Conservation (phyloP, 2,113 vertebrate genomes). For the Motacilla alba region DNA sequence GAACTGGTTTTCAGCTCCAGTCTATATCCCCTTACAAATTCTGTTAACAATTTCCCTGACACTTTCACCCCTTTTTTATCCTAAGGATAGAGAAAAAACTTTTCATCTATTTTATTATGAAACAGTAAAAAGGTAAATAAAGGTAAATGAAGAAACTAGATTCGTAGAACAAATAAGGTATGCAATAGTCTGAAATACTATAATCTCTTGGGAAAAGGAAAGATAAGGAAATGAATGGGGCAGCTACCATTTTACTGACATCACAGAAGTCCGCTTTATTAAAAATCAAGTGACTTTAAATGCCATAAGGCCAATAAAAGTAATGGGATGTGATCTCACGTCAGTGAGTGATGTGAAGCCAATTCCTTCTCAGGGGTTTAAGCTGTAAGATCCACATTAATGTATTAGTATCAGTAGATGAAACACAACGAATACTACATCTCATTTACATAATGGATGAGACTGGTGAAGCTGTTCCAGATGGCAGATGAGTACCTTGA, state of each 20-base stretch:
- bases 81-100: neutral
- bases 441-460: slow-evolving; percentile 75
- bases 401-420: slow-evolving; percentile 66
- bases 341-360: slow-evolving; percentile 52
- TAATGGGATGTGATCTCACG: slow-evolving; percentile 61
- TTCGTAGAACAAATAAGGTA: neutral
- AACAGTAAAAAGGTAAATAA: neutral
- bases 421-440: slow-evolving; percentile 56
- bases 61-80: neutral
- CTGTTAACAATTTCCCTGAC: neutral
- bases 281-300: slow-evolving; percentile 54
- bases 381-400: slow-evolving; percentile 53
- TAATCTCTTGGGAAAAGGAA: neutral
- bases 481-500: slow-evolving; percentile 70
- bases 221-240: neutral
- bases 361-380: slow-evolving; percentile 40
- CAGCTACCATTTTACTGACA: slow-evolving; percentile 16
- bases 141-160: neutral
- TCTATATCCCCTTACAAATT: neutral
- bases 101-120: neutral
- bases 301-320: slow-evolving; percentile 46
- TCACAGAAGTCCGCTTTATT: neutral
- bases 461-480: slow-evolving; percentile 59
- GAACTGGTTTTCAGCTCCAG: neutral
- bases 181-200: neutral